A percentile compares a stretch with the other conserved stretches of the same genome.
These are phyloP conservation scores for Cydia amplana DNA, from an alignment of 1,140 invertebrate genomes.

Conservation along the genomic window DNA sequence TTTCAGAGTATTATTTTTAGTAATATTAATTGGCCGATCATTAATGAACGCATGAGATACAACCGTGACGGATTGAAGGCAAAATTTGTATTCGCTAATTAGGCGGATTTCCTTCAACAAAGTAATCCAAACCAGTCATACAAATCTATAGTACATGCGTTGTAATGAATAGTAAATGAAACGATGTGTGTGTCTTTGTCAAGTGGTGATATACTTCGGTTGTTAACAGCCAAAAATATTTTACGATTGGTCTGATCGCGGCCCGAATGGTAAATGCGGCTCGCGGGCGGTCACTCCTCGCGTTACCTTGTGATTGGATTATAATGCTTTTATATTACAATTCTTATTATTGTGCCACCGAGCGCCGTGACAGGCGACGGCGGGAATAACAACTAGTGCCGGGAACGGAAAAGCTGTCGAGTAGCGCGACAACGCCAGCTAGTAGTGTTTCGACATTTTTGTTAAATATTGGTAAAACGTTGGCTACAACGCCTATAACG, in stretches of 20 bases:
- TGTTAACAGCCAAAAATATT: constrained; percentile 63
- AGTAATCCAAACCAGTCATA: constrained; percentile 11
- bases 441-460: neutral
- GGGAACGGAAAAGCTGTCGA: constrained; percentile 47
- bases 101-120: constrained; percentile 43
- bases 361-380: constrained; percentile 54
- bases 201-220: constrained; percentile 11
- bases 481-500: neutral
- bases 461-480: constrained; percentile 10
- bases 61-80: constrained; percentile 38
- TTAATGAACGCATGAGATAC: constrained; percentile 29
- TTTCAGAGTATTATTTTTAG: constrained; percentile 1
- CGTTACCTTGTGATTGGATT: constrained; percentile 71
- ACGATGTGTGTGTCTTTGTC: constrained; percentile 50
- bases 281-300: constrained; percentile 68
- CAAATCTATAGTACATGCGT: neutral
- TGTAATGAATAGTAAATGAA: constrained; percentile 37
- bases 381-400: constrained; percentile 68
- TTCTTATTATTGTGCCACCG: constrained; percentile 73
- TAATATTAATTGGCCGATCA: constrained; percentile 26
- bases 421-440: neutral
- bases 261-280: constrained; percentile 63
- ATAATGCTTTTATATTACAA: constrained; percentile 76
- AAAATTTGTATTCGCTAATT: constrained; percentile 44
- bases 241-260: constrained; percentile 59